Evolutionary conservation across 2,888 invertebrate genomes (phyloP), one percentile per base, ranked within the genome.

Genomic region (Stratiomys singularior): DNA sequence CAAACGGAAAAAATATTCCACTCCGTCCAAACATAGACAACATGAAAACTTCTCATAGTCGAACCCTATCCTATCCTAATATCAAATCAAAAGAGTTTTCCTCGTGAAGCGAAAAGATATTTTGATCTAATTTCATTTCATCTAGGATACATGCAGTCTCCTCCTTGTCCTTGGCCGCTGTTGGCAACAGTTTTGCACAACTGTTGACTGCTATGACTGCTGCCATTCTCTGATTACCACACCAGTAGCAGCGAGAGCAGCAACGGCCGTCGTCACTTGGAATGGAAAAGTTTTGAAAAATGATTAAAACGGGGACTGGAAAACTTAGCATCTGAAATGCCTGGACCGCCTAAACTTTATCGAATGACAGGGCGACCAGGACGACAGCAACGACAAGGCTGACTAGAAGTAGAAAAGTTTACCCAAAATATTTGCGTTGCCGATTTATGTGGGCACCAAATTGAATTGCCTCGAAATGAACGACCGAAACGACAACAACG

Each of bases 381-480:
- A 7, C 23, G 7, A 64, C 7, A 30, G 27, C 5, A 15, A 9
- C 28, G n/a, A 64, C 28, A 27, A 23, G 25, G 13, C 30, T 18
- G 64, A 4, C 27, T 30, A 30, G 15, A 47, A 27, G 27, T 5
- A 2, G 15, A 23, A 71, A 47, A 47, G 46, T 47, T 47, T 52
- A 21, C 18, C 52, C 15, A 27, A 71, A 71, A 71, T 71, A 71
- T 71, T 71, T 71, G 3, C 52, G 47, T 23, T 71, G 25, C 47
- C 71, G 47, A 71, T 71, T 71, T 71, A 71, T 71, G 25, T 46
- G 47, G 46, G 71, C 47, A 47, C 71, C 27, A 71, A 71, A 71
- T 71, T 71, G 47, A 71, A 71, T 71, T 71, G 46, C 47, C 28
- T 27, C 64, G 64, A 27, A 64, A 64, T 1, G 64, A 64, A 64